These are phyloP conservation scores for Zophobas atratus DNA, from an alignment of 1,140 invertebrate genomes.

Conservation along the genomic window DNA sequence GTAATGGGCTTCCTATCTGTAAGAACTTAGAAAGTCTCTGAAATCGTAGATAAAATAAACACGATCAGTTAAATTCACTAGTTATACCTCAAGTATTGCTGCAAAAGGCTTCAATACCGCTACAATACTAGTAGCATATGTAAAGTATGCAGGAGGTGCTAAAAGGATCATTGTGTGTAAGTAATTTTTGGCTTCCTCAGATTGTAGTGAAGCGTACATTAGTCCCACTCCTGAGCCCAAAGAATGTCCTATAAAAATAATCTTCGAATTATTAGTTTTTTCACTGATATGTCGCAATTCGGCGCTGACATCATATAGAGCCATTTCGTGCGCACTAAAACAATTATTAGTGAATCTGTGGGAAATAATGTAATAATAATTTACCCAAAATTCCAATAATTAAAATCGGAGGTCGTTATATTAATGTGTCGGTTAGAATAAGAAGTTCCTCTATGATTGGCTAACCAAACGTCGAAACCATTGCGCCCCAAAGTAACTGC, in stretches of 20 bases:
- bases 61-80: too few relatives aligned
- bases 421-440: neutral
- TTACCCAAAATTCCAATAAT: neutral
- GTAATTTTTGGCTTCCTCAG: slow-evolving; percentile 2
- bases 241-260: slow-evolving; percentile 19
- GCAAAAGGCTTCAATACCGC: neutral
- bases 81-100: neutral
- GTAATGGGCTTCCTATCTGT: neutral
- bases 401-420: neutral
- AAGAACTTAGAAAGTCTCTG: neutral
- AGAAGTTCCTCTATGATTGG: neutral
- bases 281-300: neutral
- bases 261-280: neutral
- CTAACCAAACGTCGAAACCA: slow-evolving; percentile 9
- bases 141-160: neutral
- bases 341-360: neutral
- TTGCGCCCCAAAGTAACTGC: neutral
- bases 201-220: neutral
- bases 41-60: too few relatives aligned
- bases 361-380: too few relatives aligned
- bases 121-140: neutral
- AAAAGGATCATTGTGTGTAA: neutral
- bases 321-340: neutral
- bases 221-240: neutral
- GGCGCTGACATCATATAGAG: neutral